Percentiles rank a stretch among this genome's conserved stretches.
Evolutionary conservation across 2,797 vertebrate genomes (phyloP).

Genomic region (Balearica regulorum): DNA sequence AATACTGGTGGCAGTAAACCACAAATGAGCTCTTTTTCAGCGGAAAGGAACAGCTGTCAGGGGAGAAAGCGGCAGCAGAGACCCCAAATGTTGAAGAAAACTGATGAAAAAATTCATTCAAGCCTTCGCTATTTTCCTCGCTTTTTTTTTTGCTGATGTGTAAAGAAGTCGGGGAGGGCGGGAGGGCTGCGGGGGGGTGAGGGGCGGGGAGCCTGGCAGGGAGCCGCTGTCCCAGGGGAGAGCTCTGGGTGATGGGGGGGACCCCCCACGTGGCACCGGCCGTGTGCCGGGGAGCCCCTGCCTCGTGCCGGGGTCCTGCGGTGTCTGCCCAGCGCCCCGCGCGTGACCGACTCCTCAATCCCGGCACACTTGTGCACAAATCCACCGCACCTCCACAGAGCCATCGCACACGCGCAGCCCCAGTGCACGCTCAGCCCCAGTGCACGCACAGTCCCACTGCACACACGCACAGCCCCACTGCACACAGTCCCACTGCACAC

Average conservation of each 20-base stretch:
- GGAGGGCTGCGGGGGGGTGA: neutral
- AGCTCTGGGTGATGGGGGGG: neutral
- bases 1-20: slow-evolving; percentile 47
- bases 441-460: neutral
- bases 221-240: neutral
- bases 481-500: neutral
- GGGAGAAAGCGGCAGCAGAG: slow-evolving; percentile 37
- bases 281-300: neutral
- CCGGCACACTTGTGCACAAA: accelerated
- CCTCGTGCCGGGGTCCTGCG: neutral
- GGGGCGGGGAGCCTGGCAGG: neutral
- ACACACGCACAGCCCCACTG: too few relatives aligned
- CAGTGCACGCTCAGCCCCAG: neutral
- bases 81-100: slow-evolving; percentile 57
- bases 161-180: neutral
- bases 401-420: accelerated
- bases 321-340: accelerated
- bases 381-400: accelerated
- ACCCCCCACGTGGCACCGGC: accelerated
- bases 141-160: slow-evolving; percentile 22
- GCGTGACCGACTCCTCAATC: neutral
- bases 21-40: slow-evolving; percentile 48
- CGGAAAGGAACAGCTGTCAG: slow-evolving; percentile 21
- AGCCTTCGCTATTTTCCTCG: neutral
- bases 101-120: slow-evolving; percentile 43